Conservation (phyloP, 1,140 invertebrate species). For the Laupala kohalensis region DNA sequence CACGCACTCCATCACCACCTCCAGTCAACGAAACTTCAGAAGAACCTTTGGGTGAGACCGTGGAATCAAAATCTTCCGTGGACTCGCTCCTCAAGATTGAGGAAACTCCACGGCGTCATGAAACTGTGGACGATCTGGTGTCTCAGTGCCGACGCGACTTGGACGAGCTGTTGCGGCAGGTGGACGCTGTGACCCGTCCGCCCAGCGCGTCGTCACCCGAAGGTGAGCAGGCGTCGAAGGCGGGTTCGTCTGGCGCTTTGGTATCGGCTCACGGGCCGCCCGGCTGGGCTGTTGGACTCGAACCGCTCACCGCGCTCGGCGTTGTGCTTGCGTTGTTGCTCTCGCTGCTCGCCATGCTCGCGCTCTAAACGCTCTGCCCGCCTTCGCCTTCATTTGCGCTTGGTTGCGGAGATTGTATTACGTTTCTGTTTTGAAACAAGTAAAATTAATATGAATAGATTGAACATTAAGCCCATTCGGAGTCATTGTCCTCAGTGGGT, state of each 20-base stretch:
- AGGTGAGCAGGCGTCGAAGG: background rate
- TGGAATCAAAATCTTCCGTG: background rate
- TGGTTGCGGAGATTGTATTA: background rate
- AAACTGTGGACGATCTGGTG: background rate
- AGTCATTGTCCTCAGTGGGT: background rate
- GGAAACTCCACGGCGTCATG: slow-evolving; percentile 11
- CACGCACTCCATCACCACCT: background rate
- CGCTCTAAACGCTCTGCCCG: background rate
- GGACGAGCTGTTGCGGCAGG: slow-evolving; percentile 6
- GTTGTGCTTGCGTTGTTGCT: background rate
- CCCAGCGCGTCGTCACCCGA: background rate
- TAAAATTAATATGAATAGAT: background rate
- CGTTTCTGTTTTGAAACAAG: background rate
- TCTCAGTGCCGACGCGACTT: background rate
- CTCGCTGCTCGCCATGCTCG: background rate
- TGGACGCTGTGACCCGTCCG: background rate
- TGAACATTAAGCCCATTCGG: background rate
- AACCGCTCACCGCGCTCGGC: background rate
- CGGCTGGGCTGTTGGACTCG: background rate
- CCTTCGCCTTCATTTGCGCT: background rate
- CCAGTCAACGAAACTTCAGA: background rate
- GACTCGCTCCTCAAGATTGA: too few species aligned
- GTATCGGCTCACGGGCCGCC: too few species aligned
- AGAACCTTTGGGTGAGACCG: background rate
- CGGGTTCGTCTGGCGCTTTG: too few species aligned